Conservation (phyloP, 2,797 vertebrate genomes). For the Cetoscarus ocellatus region DNA sequence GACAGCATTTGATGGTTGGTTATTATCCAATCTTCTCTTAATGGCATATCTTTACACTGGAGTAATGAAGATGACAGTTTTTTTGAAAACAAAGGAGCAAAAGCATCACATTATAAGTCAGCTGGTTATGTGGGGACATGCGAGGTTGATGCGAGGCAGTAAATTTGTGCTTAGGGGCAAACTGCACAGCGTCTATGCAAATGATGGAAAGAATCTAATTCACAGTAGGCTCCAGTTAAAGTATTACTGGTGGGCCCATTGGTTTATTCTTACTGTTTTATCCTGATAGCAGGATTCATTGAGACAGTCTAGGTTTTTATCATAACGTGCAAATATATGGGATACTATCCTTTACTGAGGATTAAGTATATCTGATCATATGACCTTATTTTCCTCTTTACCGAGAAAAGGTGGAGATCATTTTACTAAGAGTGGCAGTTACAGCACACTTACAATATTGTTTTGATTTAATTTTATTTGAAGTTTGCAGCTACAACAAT, state of each 20-base stretch:
- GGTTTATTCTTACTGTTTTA: background rate
- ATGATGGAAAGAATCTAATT: conserved; percentile 3
- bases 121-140: conserved; percentile 16
- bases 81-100: background rate
- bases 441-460: no score
- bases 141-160: conserved; percentile 64
- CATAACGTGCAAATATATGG: no score
- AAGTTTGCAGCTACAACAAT: no score
- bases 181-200: conserved; percentile 39
- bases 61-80: background rate
- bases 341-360: no score
- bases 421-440: no score
- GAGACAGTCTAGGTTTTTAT: no score
- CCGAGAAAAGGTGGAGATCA: no score
- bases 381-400: no score
- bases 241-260: background rate
- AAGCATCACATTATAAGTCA: background rate
- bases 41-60: background rate
- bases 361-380: no score
- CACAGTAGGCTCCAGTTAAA: conserved; percentile 3
- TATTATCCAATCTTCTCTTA: background rate
- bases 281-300: background rate
- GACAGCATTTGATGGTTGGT: background rate
- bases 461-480: no score
- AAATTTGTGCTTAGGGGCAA: conserved; percentile 59